Conservation (phyloP, 2,113 vertebrate species). For the Strix aluco region DNA sequence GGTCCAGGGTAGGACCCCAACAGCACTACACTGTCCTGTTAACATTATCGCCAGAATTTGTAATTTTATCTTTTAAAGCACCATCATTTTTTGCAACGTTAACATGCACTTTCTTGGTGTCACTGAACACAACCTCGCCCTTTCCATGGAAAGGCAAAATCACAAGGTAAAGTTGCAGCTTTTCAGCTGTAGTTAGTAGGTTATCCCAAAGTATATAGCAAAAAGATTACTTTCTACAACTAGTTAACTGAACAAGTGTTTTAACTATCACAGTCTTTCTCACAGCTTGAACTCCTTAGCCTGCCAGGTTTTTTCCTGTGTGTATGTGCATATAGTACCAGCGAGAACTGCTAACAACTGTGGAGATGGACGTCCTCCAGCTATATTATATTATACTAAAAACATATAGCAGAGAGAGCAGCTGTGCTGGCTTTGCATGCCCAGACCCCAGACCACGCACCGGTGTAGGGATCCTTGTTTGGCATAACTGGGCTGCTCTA, state of each 20-base stretch:
- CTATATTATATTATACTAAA: background rate
- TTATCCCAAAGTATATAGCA: background rate
- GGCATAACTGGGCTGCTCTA: background rate
- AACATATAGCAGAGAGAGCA: background rate
- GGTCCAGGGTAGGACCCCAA: background rate
- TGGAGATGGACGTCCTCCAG: background rate
- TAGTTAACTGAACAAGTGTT: background rate
- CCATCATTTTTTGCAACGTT: background rate
- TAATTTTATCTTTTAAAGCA: background rate
- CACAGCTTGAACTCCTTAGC: background rate
- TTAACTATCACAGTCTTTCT: background rate
- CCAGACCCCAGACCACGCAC: background rate
- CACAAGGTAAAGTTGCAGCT: background rate
- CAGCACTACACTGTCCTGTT: background rate
- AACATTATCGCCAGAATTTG: background rate
- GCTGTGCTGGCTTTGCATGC: background rate
- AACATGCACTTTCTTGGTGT: background rate
- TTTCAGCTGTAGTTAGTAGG: background rate
- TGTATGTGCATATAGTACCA: background rate
- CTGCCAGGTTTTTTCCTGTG: background rate
- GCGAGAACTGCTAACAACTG: background rate
- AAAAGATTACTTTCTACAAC: background rate
- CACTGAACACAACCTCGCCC: background rate
- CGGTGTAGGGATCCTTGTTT: accelerated
- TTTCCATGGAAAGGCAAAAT: background rate